Evolutionary conservation across 2,888 invertebrate genomes (phyloP), one percentile per base, ranked within the genome.

Genomic region (Osmoderma eremita): DNA sequence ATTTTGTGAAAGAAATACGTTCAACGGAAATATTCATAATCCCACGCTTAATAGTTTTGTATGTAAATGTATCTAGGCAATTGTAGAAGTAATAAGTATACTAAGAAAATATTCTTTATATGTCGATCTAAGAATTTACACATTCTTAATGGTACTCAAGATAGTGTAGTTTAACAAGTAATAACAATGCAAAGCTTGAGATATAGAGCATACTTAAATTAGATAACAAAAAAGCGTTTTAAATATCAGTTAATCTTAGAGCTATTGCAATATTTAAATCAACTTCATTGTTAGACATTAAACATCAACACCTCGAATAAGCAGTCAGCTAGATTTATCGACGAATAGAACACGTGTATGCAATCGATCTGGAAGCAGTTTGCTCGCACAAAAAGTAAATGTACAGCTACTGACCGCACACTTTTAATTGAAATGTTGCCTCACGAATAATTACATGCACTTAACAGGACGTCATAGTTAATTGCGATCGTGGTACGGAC

Each of bases 1-100:
- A 51, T 24, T 51, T 51, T 24, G 50, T 30, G n/a, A 15, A 51
- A 51, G 50, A 36, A 51, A 51, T 30, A 51, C n/a, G 22, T 30
- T 13, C 13, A 30, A 24, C 30, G 50, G 30, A 51, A 13, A 51
- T 51, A 51, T 51, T 51, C 15, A 2, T 24, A 24, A 15, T 13
- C 50, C 50, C 24, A 51, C 50, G 30, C 50, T 13, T 15, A 15
- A 15, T 51, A 24, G 36, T 13, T 30, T 51, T 51, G 50, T 51
- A 24, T 24, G 50, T 51, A 8, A 36, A 51, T 51, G 13, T 24
- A 30, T 30, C 30, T 30, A 10, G 5, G 30, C 30, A 6, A 30
- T 30, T 10, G 30, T 30, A 4, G 3, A 30, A 30, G 10, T 30
- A 30, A 10, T 30, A 30, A 2, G 30, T 30, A n/a, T n/a, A n/a